Percentiles rank a stretch among this genome's conserved stretches.
Conservation (phyloP, 37 sponge, comb jelly and placozoan genomes). For the Hexactinellida sp. region DNA sequence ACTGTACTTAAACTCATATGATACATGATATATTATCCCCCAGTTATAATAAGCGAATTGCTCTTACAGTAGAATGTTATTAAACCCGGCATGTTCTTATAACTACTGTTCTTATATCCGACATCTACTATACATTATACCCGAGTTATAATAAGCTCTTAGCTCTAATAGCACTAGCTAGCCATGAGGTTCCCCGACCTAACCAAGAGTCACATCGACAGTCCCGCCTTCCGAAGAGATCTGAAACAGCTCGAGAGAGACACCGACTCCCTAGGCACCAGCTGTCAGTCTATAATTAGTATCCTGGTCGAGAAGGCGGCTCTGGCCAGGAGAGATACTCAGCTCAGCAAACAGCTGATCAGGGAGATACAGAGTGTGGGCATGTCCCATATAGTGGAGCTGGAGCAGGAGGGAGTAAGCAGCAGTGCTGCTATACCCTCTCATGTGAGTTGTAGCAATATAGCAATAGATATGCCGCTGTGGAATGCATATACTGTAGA, state of each 20-base stretch:
- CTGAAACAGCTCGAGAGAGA: neutral
- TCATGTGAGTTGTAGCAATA: neutral
- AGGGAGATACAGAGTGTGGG: neutral
- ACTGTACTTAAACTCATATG: too few species aligned
- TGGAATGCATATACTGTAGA: too few species aligned
- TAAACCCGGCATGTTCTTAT: neutral
- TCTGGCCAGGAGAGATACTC: neutral
- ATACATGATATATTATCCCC: too few species aligned
- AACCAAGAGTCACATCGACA: neutral
- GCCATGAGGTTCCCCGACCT: slow-evolving; percentile 4
- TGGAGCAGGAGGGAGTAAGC: neutral
- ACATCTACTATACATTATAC: neutral
- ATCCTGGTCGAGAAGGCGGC: neutral
- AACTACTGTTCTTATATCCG: neutral
- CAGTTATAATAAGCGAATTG: too few species aligned
- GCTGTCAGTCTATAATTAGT: neutral
- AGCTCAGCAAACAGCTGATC: neutral
- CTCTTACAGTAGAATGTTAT: neutral
- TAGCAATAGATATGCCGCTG: too few species aligned
- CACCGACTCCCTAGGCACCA: neutral
- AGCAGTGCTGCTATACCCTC: neutral
- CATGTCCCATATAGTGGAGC: neutral
- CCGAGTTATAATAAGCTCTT: neutral
- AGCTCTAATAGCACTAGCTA: neutral
- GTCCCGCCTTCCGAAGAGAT: neutral